These are phyloP conservation scores for Branchellion lobata DNA, from an alignment of 2,888 invertebrate genomes.

Conservation along the genomic window DNA sequence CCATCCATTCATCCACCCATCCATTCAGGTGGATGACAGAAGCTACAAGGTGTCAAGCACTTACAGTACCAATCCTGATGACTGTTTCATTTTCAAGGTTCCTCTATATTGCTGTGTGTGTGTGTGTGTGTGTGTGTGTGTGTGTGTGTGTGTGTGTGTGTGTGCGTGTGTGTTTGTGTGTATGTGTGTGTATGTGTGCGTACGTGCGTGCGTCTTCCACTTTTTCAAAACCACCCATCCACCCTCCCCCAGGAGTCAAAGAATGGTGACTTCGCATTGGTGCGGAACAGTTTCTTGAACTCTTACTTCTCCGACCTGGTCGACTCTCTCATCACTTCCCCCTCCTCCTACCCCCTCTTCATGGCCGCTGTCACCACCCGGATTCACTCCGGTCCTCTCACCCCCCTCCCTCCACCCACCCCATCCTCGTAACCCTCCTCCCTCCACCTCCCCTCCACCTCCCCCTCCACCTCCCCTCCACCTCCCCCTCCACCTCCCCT, in stretches of 20 bases:
- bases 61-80: background rate
- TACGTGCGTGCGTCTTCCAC: background rate
- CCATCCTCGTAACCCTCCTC: too few species aligned
- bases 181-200: background rate
- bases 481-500: too few species aligned
- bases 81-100: slow-evolving; percentile 11
- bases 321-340: background rate
- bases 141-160: background rate
- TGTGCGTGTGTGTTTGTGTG: background rate
- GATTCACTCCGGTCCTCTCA: background rate
- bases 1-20: too few species aligned
- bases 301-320: background rate
- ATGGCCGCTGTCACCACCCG: slow-evolving; percentile 10
- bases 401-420: too few species aligned
- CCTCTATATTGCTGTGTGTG: background rate
- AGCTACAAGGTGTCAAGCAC: background rate
- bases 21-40: background rate
- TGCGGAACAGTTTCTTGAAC: background rate
- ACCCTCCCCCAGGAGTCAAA: background rate
- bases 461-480: too few species aligned
- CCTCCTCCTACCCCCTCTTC: slow-evolving; percentile 11
- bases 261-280: background rate
- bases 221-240: background rate
- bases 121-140: background rate
- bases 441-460: too few species aligned